Conservation (phyloP, 2,113 vertebrate genomes). For the Anguilla rostrata region DNA sequence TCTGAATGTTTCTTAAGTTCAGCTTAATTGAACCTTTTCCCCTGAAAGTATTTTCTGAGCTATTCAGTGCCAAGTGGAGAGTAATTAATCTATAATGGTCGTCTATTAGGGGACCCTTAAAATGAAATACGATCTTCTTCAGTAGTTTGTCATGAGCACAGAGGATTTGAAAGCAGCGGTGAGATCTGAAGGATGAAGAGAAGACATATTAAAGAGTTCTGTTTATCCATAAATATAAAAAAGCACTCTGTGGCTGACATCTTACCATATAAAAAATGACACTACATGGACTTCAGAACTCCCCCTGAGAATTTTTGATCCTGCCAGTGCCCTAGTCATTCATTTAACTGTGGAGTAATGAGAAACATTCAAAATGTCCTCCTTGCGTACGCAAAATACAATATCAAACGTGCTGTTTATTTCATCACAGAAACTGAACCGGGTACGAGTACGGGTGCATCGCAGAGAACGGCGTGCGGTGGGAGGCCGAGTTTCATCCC, state of each 20-base stretch:
- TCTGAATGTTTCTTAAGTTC: constrained; percentile 13
- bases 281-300: not conserved
- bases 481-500: no score
- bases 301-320: not conserved
- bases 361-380: not conserved
- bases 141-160: not conserved
- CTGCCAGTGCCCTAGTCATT: not conserved
- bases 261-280: not conserved
- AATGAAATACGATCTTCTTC: constrained; percentile 5
- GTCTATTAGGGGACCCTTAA: constrained; percentile 3
- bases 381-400: not conserved
- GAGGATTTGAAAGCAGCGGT: not conserved
- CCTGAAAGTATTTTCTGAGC: constrained; percentile 2
- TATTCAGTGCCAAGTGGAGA: not conserved
- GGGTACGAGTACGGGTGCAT: not conserved
- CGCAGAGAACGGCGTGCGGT: no score
- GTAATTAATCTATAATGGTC: constrained; percentile 7
- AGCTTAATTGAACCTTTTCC: constrained; percentile 7
- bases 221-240: not conserved
- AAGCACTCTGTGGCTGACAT: not conserved
- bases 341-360: not conserved
- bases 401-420: not conserved
- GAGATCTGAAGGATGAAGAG: not conserved
- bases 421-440: not conserved
- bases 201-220: not conserved